Percentiles rank a stretch among this genome's conserved stretches.
Evolutionary conservation across 23 tunicate genomes (phyloP).

Genomic region (Botrylloides violaceus): DNA sequence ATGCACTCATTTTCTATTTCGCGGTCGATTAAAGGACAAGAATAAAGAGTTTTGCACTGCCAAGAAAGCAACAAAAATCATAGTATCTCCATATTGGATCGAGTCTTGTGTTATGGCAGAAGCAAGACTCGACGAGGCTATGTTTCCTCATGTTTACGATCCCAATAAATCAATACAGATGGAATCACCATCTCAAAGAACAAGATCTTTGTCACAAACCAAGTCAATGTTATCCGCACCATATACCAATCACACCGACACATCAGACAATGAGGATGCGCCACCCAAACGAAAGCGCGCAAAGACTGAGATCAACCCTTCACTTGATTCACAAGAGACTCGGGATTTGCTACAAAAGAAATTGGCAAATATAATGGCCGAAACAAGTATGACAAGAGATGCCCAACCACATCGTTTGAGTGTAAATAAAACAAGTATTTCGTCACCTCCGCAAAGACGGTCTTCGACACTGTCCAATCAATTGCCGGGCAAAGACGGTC

Average conservation of each 20-base stretch:
- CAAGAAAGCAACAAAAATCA: conserved; percentile 34
- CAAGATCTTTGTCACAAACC: not conserved
- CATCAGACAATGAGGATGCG: not conserved
- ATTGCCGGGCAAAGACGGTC: not conserved
- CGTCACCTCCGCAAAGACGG: not conserved
- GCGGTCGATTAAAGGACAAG: conserved; percentile 69
- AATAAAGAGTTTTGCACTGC: conserved; percentile 74
- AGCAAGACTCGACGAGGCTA: conserved; percentile 33
- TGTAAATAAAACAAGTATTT: conserved; percentile 6
- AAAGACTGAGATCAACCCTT: not conserved
- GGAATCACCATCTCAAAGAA: not conserved
- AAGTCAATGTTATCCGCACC: not conserved
- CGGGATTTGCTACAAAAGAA: conserved; percentile 57
- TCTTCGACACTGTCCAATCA: not conserved
- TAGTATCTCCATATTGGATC: conserved; percentile 86
- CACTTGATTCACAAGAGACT: conserved; percentile 63
- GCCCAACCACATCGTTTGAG: conserved; percentile 33
- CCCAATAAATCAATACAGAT: conserved; percentile 86
- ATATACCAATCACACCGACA: not conserved
- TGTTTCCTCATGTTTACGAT: conserved; percentile 60
- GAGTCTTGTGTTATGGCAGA: conserved; percentile 32
- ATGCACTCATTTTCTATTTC: conserved; percentile 62
- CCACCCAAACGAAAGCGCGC: not conserved
- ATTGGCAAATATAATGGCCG: conserved; percentile 56
- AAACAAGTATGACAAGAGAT: conserved; percentile 29